These are phyloP conservation scores for Drosophila nigromelanica DNA, from an alignment of 1,140 invertebrate species.

Conservation along the genomic window DNA sequence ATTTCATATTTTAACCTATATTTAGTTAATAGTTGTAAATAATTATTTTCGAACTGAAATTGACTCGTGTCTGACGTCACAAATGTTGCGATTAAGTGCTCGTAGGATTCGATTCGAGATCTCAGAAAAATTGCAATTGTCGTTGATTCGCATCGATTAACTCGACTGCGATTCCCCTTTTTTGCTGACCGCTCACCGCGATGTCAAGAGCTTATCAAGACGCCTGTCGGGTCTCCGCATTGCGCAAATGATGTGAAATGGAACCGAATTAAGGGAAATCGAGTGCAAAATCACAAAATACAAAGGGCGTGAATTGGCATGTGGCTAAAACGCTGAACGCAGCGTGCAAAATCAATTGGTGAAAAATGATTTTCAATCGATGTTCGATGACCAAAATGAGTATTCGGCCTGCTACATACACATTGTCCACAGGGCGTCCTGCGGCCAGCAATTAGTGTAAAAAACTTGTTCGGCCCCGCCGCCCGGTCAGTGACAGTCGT, in stretches of 20 bases:
- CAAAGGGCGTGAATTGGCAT: not conserved
- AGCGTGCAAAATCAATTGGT: not conserved
- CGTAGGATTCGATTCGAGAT: not conserved
- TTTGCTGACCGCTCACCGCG: not conserved
- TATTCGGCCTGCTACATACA: not conserved
- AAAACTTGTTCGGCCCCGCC: slow-evolving; percentile 32
- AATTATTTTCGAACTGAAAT: too few relatives aligned
- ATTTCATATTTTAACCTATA: too few relatives aligned
- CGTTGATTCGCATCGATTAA: slow-evolving; percentile 4
- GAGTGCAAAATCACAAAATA: slow-evolving; percentile 6
- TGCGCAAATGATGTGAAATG: slow-evolving; percentile 1
- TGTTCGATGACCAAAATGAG: not conserved
- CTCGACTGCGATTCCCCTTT: slow-evolving; percentile 2
- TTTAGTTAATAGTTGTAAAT: too few relatives aligned
- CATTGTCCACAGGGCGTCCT: not conserved
- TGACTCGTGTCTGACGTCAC: slow-evolving; percentile 1
- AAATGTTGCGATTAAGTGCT: not conserved
- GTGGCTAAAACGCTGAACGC: not conserved
- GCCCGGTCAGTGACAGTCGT: slow-evolving; percentile 30
- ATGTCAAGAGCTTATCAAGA: slow-evolving; percentile 42
- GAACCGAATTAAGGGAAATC: slow-evolving; percentile 11
- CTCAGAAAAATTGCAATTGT: slow-evolving; percentile 4
- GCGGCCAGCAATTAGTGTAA: slow-evolving; percentile 37
- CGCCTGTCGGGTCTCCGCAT: not conserved
- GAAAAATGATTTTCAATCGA: slow-evolving; percentile 10